Evolutionary conservation across 2,888 invertebrate genomes (phyloP).

Genomic region (Lochmaea capreae): DNA sequence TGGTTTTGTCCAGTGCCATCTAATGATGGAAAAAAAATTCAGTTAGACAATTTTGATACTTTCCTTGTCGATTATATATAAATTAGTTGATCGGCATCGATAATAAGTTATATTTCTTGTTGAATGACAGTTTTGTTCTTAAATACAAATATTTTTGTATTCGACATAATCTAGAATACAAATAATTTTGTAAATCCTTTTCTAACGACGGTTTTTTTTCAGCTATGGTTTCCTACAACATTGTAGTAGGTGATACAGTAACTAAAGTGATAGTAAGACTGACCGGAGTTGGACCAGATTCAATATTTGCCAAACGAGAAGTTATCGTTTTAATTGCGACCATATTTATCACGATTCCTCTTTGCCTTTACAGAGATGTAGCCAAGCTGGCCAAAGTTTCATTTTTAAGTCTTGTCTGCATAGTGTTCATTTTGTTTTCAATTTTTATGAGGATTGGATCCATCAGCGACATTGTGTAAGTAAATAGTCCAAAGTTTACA

Average conservation of each 20-base stretch:
- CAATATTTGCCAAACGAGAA: slow-evolving; percentile 73
- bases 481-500: slow-evolving; percentile 52
- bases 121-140: too few relatives aligned
- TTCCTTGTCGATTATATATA: too few relatives aligned
- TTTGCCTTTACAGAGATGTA: slow-evolving; percentile 84
- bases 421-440: slow-evolving; percentile 77
- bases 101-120: too few relatives aligned
- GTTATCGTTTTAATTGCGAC: slow-evolving; percentile 80
- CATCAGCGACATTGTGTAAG: slow-evolving; percentile 75
- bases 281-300: slow-evolving; percentile 69
- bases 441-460: slow-evolving; percentile 73
- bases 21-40: too few relatives aligned
- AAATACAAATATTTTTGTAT: too few relatives aligned
- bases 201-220: slow-evolving; percentile 54
- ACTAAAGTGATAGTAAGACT: slow-evolving; percentile 84
- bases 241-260: slow-evolving; percentile 87
- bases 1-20: too few relatives aligned
- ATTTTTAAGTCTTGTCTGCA: slow-evolving; percentile 76
- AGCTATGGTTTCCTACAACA: slow-evolving; percentile 91
- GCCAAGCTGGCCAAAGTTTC: slow-evolving; percentile 77
- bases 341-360: slow-evolving; percentile 78
- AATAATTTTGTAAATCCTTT: too few relatives aligned
- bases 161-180: too few relatives aligned
- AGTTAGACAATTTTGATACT: too few relatives aligned
- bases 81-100: too few relatives aligned